Base-by-base conservation (phyloP, 1,140 invertebrate genomes). In the Plodia interpunctella region DNA sequence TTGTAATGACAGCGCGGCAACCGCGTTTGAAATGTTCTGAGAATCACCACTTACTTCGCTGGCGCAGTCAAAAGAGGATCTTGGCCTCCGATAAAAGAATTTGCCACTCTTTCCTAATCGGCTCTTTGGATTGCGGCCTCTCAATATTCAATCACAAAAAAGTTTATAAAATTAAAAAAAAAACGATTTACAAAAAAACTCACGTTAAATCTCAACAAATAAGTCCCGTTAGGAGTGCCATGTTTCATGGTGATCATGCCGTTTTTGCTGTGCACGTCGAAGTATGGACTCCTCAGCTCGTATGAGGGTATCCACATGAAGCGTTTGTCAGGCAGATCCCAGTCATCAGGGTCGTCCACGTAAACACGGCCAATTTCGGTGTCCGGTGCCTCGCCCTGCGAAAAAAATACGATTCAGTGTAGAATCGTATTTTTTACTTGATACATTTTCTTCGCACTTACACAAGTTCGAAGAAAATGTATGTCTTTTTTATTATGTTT, bases 271-370 rank as follows among this genome's bases (percentile, higher is more conserved):
- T 96, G 91, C 0, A 97, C 88, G 3, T 90, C 83, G 78, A 97
- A 97, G 68, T 88, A 85, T 0, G 86, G 86, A 56, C 78, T 88
- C 58, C 93, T 90, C 0, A 92, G 85, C 65, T 92, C 85, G 35
- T 82, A 90, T 0, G 84, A 88, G 0, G 87, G 70, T 15, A 84
- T 69, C 95, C 95, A 96, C 10, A 87, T 83, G 68, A 98, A 99
- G 1, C 90, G 78, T 88, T 99, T 99, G 77, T 98, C 97, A 0
- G 93, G 92, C 49, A 97, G 85, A 88, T 99, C 97, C 97, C 97
- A 98, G 79, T 98, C 97, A 78, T 99, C 97, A 0, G 93, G 91
- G 88, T 99, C 97, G 25, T 96, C 92, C 0, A 98, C 97, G 82
- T 96, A 98, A 0, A 98, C 97, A 19, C 96, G 90, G 0, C 97